Evolutionary conservation across 2,113 vertebrate genomes (phyloP).

Genomic region (Corythornis cristatus): DNA sequence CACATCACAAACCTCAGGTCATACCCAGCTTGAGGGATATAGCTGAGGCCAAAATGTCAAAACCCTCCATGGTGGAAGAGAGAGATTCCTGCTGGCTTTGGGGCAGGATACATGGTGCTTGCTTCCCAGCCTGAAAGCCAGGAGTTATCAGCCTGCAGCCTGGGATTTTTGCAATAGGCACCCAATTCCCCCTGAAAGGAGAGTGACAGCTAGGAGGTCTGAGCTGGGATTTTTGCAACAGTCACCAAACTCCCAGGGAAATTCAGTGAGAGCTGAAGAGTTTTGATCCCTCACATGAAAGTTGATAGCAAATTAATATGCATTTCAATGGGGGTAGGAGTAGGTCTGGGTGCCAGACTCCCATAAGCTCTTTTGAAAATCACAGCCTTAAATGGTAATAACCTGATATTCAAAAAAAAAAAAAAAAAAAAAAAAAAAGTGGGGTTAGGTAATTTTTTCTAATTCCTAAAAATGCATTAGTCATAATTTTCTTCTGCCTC

Average conservation of each 20-base stretch:
- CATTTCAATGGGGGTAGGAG: neutral
- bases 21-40: neutral
- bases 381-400: neutral
- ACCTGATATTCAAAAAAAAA: neutral
- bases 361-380: slow-evolving; percentile 25
- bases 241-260: slow-evolving; percentile 14
- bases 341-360: neutral
- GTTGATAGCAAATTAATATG: slow-evolving; percentile 34
- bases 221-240: slow-evolving; percentile 57
- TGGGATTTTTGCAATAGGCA: neutral
- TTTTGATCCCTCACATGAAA: slow-evolving; percentile 44
- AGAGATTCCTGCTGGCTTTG: neutral
- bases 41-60: neutral
- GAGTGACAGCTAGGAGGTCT: slow-evolving; percentile 27
- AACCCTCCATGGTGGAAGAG: neutral
- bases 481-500: slow-evolving; percentile 15
- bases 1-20: neutral
- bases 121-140: neutral
- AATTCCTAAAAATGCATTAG: slow-evolving; percentile 31
- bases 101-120: neutral
- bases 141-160: slow-evolving; percentile 32
- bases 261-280: slow-evolving; percentile 17
- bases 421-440: neutral
- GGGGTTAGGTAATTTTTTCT: slow-evolving; percentile 1
- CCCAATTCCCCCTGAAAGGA: slow-evolving; percentile 10